Base-by-base conservation (phyloP, 2,797 vertebrate genomes). In the Sebastes jordani region DNA sequence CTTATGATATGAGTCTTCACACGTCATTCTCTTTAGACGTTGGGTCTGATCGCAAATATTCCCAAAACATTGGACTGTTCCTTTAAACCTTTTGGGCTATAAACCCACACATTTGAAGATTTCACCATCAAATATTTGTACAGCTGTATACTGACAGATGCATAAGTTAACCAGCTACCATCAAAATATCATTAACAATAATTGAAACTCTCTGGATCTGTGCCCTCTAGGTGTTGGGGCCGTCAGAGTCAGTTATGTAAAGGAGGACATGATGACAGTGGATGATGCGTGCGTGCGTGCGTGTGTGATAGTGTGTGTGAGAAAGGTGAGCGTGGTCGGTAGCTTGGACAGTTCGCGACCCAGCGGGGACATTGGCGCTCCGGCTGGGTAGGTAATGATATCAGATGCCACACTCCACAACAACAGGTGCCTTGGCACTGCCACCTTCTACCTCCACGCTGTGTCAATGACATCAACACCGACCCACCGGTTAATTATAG, bases 341-440 rank as follows among this genome's bases (percentile, higher is more conserved):
- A 95, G 96, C 96, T 97, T 97, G 97, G 96, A 98, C 97, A 97
- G 98, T 99, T 98, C 97, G 97, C 96, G 96, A 97, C 97, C 94
- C 98, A 98, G 97, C 97, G 86, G 98, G 98, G 95, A 97, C 94
- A 91, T 95, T 94, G 96, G 96, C 96, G 96, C 96, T 98, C 98
- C 97, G 97, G 96, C 98, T 99, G 98, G 93, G 98, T 97, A 96
- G 98, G 98, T 99, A 99, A 99, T 99, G 97, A 99, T 97, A 98
- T 99, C 98, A 99, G 98, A 98, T 99, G 98, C 97, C 97, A 97
- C 94, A 91, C 97, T 98, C 96, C 97, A 98, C 97, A 98, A 99
- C 98, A 99, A 99, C 98, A 99, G 98, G 98, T 99, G 98, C 97
- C 97, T 98, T 99, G 98, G 98, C 98, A 97, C 94, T 95, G 97